Evolutionary conservation across 1,140 invertebrate species (phyloP), one percentile per base, ranked within the genome.

Genomic region (Prorops nasuta): DNA sequence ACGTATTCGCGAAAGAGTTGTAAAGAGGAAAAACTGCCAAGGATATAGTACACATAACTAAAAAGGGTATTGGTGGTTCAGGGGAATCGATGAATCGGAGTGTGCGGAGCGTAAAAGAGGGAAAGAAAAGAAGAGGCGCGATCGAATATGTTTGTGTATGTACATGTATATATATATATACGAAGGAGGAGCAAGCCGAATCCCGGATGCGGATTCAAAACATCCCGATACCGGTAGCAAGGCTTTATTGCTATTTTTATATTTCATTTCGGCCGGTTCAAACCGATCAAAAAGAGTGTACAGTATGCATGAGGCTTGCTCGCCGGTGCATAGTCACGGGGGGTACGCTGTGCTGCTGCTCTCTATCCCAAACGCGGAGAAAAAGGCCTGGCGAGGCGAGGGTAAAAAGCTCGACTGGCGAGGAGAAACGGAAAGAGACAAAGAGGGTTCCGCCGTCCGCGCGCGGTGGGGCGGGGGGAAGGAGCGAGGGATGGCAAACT

Each of bases 171-270:
- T 57, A 44, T 37, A 35, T 49, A 45, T 20, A 50, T 47, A 24
- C 39, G 34, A 43, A 58, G 55, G 50, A 58, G 44, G 56, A 28
- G 37, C 38, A 15, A 41, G 39, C 35, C 46, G 57, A 59, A 60
- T 60, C 49, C 58, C 53, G 58, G 58, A 61, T 61, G 56, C 59
- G 54, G 53, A 56, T 60, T 56, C 57, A 58, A 60, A 56, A 51
- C 58, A 60, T 56, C 51, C 43, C 59, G 37, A 42, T 46, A 56
- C 57, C 55, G 55, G 51, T 57, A 59, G 58, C 49, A 57, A 51
- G 54, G 61, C 58, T 63, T 64, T 60, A 64, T 64, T 60, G 60
- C 60, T 57, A 64, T 64, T 64, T 64, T 64, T 64, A 64, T 64
- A 64, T 64, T 64, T 64, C 61, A 64, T 64, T 63, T 54, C 57